Evolutionary conservation across 1,140 invertebrate species (phyloP).

Genomic region (Tribolium madens): DNA sequence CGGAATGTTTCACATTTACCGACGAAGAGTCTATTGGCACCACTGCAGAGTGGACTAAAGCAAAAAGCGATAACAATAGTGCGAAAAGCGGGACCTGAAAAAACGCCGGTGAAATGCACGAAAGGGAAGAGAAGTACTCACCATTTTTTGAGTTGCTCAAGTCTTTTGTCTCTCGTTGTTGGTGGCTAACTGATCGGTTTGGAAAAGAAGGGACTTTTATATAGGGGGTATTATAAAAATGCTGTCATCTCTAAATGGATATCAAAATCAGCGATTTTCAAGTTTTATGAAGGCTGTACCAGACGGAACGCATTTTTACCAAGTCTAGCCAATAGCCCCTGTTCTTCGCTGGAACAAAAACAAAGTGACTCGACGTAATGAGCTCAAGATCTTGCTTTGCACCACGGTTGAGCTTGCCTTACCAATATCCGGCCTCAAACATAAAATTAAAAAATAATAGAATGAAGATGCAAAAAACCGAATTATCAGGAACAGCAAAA

Average conservation of each 20-base stretch:
- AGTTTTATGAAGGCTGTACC: slow-evolving; percentile 38
- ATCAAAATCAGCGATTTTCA: slow-evolving; percentile 43
- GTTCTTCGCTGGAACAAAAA: slow-evolving; percentile 43
- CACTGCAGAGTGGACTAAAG: slow-evolving; percentile 19
- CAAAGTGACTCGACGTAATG: slow-evolving; percentile 34
- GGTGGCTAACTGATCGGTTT: slow-evolving; percentile 7
- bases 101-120: background rate
- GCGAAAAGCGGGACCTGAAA: slow-evolving; percentile 7
- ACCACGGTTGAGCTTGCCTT: background rate
- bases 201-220: slow-evolving; percentile 42
- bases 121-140: background rate
- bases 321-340: slow-evolving; percentile 43
- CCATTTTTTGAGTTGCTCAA: slow-evolving; percentile 11
- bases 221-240: slow-evolving; percentile 25
- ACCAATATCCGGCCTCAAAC: no score
- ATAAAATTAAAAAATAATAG: no score
- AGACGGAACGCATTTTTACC: slow-evolving; percentile 34
- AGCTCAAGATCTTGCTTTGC: background rate
- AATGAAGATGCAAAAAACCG: background rate
- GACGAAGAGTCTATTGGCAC: slow-evolving; percentile 46
- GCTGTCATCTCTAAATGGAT: slow-evolving; percentile 41
- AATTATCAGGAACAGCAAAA: background rate
- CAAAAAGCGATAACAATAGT: slow-evolving; percentile 14
- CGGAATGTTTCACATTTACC: slow-evolving; percentile 50
- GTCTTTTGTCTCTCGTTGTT: slow-evolving; percentile 42